Evolutionary conservation across 2,888 invertebrate species (phyloP).

Genomic region (Taphrorychus bicolor): DNA sequence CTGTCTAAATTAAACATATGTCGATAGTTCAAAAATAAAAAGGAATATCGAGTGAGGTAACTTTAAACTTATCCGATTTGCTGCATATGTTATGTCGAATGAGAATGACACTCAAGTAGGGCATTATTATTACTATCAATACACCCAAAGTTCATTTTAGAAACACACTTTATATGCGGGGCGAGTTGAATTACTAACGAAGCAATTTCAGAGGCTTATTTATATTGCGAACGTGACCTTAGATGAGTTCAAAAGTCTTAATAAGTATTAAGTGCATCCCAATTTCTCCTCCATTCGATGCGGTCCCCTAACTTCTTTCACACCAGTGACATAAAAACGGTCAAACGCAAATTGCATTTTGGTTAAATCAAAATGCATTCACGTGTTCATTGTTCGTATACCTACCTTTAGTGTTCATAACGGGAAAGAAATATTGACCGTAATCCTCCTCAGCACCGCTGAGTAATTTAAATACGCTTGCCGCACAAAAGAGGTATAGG

Average conservation of each 20-base stretch:
- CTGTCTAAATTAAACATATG: background rate
- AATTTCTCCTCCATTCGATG: background rate
- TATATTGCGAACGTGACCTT: background rate
- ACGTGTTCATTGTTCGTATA: background rate
- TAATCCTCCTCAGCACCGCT: constrained; percentile 1
- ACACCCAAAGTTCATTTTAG: too few relatives aligned
- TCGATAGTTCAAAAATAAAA: background rate
- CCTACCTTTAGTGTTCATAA: background rate
- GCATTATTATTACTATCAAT: too few relatives aligned
- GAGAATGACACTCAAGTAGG: background rate
- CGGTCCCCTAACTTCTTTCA: background rate
- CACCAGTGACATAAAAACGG: background rate
- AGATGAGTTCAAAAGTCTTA: background rate
- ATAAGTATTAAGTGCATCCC: background rate
- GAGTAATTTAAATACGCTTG: constrained; percentile 52
- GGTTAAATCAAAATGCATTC: constrained; percentile 1
- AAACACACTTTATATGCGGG: background rate
- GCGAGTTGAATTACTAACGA: background rate
- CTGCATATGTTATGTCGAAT: background rate
- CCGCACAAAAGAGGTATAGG: constrained; percentile 51
- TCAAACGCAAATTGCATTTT: background rate
- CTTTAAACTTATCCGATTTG: background rate
- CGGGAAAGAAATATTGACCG: constrained; percentile 7
- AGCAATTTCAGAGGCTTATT: background rate
- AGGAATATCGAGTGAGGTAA: background rate